phyloP scores from a whole-genome alignment of 1,140 invertebrate species.

The Drosophila orena region DNA sequence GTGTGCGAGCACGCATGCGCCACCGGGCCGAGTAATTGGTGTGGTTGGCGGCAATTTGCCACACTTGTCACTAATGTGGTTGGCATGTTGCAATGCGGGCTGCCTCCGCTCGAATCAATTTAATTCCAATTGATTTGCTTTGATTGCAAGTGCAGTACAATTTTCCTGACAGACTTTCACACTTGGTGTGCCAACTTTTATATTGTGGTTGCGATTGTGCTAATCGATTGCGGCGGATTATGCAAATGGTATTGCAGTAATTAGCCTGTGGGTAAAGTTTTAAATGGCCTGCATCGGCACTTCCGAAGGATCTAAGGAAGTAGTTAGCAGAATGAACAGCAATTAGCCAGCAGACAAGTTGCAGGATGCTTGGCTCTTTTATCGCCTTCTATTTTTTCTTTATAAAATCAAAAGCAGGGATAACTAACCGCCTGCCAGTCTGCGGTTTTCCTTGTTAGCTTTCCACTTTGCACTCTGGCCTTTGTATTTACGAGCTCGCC shows the following conservation, averaged over 20 bases:
- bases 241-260: constrained; percentile 54
- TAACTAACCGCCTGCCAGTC: constrained; percentile 5
- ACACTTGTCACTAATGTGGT: constrained; percentile 63
- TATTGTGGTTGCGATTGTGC: constrained; percentile 44
- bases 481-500: constrained; percentile 6
- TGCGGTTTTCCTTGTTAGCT: constrained; percentile 24
- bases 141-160: constrained; percentile 32
- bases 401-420: neutral
- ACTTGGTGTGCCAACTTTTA: constrained; percentile 46
- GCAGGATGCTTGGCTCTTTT: constrained; percentile 1
- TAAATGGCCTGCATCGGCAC: neutral
- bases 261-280: constrained; percentile 31
- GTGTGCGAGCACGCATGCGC: constrained; percentile 47
- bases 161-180: constrained; percentile 63
- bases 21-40: constrained; percentile 33
- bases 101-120: constrained; percentile 44
- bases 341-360: constrained; percentile 18
- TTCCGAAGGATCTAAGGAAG: neutral
- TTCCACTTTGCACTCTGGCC: constrained; percentile 28
- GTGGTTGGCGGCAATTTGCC: constrained; percentile 36
- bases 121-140: constrained; percentile 58
- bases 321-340: constrained; percentile 3
- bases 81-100: constrained; percentile 45
- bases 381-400: neutral
- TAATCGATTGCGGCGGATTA: constrained; percentile 60